Conservation (phyloP, 2,888 invertebrate genomes). For the Xestobium rufovillosum region DNA sequence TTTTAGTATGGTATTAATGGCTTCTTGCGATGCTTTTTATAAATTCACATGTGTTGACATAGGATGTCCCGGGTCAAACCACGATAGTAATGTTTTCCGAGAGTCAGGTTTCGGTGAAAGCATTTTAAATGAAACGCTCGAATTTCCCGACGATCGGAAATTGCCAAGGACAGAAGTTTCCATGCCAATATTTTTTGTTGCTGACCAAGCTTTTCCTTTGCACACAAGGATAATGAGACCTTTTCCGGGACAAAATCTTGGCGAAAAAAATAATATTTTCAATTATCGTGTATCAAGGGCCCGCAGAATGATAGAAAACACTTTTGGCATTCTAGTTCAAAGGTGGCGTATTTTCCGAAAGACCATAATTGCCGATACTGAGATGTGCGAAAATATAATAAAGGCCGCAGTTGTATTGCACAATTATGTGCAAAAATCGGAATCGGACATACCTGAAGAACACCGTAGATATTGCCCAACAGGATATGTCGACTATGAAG, state of each 20-base stretch:
- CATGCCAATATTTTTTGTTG: too few relatives aligned
- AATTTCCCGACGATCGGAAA: slow-evolving; percentile 2
- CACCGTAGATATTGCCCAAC: too few relatives aligned
- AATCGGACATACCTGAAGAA: too few relatives aligned
- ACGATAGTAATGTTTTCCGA: slow-evolving; percentile 10
- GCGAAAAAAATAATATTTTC: slow-evolving; percentile 8
- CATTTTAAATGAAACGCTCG: slow-evolving; percentile 4
- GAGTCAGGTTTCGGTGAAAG: slow-evolving; percentile 13
- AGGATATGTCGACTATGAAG: slow-evolving; percentile 7
- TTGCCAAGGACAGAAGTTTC: too few relatives aligned
- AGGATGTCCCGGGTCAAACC: slow-evolving; percentile 15
- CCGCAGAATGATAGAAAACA: slow-evolving; percentile 5
- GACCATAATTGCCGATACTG: slow-evolving; percentile 15
- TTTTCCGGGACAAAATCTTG: slow-evolving; percentile 10
- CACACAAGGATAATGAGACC: slow-evolving; percentile 14
- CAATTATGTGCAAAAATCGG: too few relatives aligned
- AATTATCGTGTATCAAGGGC: slow-evolving; percentile 7
- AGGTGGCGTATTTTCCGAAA: slow-evolving; percentile 10
- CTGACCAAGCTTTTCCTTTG: slow-evolving; percentile 16
- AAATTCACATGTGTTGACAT: slow-evolving; percentile 18
- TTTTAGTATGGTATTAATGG: slow-evolving; percentile 17
- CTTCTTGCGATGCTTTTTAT: too few relatives aligned
- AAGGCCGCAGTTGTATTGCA: too few relatives aligned
- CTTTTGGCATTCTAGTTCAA: slow-evolving; percentile 6
- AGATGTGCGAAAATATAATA: slow-evolving; percentile 15